Base-by-base conservation (phyloP, 2,113 vertebrate species). In the Rutilus rutilus region DNA sequence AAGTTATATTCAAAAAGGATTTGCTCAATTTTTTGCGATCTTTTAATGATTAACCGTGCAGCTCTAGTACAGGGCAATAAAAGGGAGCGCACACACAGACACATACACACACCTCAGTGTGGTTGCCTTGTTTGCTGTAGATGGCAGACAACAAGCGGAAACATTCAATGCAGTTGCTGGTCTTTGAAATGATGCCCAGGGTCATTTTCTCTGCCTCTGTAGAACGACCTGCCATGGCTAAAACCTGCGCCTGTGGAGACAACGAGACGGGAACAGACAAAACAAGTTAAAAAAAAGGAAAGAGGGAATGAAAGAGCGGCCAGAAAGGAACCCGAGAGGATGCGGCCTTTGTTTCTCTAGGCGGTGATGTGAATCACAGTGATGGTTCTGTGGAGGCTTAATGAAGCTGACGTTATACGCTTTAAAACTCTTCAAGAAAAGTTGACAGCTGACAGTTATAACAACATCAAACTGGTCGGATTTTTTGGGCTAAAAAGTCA, bases 141-240 rank as follows among this genome's bases (percentile, higher is more conserved):
- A 99, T 97, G 12, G 97, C 97, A 2, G 97, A 98, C 27, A 99
- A 91, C 59, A 99, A 96, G 73, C 97, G 97, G 84, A 97, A 97
- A 91, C 98, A 99, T 88, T 99, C 97, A 4, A 98, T 93, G 80
- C 98, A 99, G 57, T 91, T 88, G 0, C 74, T 71, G 30, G 96
- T 95, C 89, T 96, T 96, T 0, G 74, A 91, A 52, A 97, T 95
- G 60, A 98, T 95, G n/a, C 91, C 95, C 62, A 90, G 92, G 0
- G 95, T 96, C 93, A 98, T 96, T 91, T 93, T 94, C 76, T 98
- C 97, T 0, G 98, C 97, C 86, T 99, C 97, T 79, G 92, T 92
- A 0, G 93, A 93, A 6, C 86, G 93, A 4, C 96, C 96, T 47
- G 97, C 96, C 94, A 97, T 95, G 0, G 95, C 95, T 86, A 99